phyloP scores from a whole-genome alignment of 2,797 vertebrate species.

The Threskiornis aethiopicus region DNA sequence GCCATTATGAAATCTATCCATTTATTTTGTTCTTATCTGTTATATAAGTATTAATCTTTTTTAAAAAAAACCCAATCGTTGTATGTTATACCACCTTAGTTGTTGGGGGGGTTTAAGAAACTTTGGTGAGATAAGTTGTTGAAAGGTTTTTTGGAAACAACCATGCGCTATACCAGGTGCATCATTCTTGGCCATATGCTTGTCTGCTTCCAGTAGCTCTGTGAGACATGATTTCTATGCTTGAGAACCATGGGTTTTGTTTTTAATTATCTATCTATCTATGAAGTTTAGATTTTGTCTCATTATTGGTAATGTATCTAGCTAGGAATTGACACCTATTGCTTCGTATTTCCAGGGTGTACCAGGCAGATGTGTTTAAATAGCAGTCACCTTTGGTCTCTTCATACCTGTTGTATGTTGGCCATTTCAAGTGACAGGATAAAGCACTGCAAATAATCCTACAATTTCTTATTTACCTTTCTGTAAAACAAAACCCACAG shows the following conservation, averaged over 20 bases:
- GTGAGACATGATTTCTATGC: not conserved
- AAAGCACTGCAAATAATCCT: not conserved
- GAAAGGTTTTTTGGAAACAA: not conserved
- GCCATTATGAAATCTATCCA: not conserved
- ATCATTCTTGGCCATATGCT: not conserved
- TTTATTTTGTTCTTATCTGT: not conserved
- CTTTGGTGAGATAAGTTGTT: not conserved
- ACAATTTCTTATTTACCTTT: not conserved
- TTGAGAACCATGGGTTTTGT: not conserved
- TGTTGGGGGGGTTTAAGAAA: not conserved
- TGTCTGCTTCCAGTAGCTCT: not conserved
- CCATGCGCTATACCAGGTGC: accelerated
- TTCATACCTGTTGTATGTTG: accelerated
- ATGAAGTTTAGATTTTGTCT: not conserved
- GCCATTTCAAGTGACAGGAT: too few species aligned
- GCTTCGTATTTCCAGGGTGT: not conserved
- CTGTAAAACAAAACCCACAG: not conserved
- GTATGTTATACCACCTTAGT: not conserved
- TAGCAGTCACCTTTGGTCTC: not conserved
- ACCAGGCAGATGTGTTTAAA: not conserved
- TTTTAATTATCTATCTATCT: not conserved
- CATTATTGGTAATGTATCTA: not conserved
- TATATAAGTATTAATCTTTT: not conserved
- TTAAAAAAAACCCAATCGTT: not conserved
- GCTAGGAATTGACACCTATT: not conserved